Percentiles rank a stretch among this genome's conserved stretches.
phyloP scores from a whole-genome alignment of 2,797 vertebrate species.

The Mormyrops attenuatus region DNA sequence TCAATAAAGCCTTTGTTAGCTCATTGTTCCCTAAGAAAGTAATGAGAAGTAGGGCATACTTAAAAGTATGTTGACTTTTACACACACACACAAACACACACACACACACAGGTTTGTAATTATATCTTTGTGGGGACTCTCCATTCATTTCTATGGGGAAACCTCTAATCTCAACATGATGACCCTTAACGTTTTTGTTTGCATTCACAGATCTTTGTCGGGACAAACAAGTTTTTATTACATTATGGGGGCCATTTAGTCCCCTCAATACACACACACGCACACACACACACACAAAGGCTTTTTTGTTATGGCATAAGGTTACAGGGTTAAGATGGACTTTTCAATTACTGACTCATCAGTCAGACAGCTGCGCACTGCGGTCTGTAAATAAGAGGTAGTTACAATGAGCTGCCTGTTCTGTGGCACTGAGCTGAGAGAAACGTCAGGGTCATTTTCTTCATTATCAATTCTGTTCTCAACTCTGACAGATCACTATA shows the following conservation, averaged over 20 bases:
- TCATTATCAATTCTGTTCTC: neutral
- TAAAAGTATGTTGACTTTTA: neutral
- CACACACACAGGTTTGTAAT: neutral
- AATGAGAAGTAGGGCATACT: neutral
- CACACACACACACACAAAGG: neutral
- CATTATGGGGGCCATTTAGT: no score
- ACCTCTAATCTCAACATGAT: neutral
- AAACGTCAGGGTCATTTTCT: neutral
- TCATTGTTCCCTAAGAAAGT: neutral
- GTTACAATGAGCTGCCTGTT: neutral
- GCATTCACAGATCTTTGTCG: neutral
- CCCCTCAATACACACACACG: neutral
- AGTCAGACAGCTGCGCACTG: neutral
- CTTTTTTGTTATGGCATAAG: neutral
- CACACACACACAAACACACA: neutral
- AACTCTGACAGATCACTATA: neutral
- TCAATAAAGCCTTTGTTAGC: conserved; percentile 18
- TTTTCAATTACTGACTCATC: neutral
- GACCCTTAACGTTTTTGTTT: neutral
- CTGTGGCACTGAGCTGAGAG: neutral
- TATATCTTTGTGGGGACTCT: neutral
- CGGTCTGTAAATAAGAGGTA: neutral
- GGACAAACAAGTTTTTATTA: neutral
- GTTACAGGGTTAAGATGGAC: neutral
- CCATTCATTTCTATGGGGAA: neutral